Evolutionary conservation across 2,888 invertebrate species (phyloP).

Genomic region (Cheilosia scutellata): DNA sequence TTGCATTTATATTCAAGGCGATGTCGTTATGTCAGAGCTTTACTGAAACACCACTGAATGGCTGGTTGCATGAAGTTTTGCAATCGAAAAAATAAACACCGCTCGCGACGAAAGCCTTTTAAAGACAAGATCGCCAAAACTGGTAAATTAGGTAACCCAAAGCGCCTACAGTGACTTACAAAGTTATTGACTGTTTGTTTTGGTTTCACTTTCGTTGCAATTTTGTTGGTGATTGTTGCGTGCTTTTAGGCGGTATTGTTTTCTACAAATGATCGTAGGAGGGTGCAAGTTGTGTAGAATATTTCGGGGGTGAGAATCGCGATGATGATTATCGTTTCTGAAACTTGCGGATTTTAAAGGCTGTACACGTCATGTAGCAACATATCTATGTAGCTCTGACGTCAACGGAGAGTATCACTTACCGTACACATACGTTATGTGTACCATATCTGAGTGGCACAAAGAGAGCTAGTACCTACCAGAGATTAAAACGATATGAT

Average conservation of each 20-base stretch:
- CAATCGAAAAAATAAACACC: conserved; percentile 44
- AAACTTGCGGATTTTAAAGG: no score
- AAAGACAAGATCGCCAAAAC: conserved; percentile 51
- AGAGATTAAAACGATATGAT: no score
- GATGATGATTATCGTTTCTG: neutral
- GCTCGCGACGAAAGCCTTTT: conserved; percentile 36
- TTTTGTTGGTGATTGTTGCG: conserved; percentile 11
- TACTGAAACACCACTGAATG: conserved; percentile 17
- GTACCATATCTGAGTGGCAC: no score
- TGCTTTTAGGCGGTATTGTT: conserved; percentile 73
- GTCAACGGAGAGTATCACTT: no score
- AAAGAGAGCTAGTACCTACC: no score
- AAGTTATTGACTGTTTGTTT: conserved; percentile 36
- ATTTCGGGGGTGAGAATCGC: neutral
- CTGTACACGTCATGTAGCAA: no score
- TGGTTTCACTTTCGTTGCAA: conserved; percentile 80
- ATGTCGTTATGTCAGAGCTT: conserved; percentile 72
- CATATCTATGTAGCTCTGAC: no score
- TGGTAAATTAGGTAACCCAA: conserved; percentile 71
- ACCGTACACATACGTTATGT: no score
- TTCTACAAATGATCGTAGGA: neutral
- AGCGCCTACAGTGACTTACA: conserved; percentile 42
- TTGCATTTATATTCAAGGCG: conserved; percentile 67
- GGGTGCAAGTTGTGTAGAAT: neutral
- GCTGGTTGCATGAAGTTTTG: conserved; percentile 60